A percentile compares a stretch with the other conserved stretches of the same genome.
Conservation (phyloP, 2,888 invertebrate genomes). For the Dendrolimus houi region DNA sequence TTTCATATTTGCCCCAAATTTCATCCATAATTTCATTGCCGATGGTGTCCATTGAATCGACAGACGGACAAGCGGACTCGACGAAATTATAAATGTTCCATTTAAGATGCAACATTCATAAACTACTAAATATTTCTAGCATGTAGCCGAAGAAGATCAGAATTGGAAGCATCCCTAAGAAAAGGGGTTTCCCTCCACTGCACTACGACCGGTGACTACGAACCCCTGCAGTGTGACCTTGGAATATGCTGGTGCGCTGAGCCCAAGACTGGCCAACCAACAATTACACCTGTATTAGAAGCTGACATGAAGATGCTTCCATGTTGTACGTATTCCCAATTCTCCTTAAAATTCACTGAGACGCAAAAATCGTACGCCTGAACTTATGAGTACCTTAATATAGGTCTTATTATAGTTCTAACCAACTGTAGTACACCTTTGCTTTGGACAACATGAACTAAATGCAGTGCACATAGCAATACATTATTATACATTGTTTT, state of each 20-base stretch:
- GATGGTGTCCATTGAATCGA: no score
- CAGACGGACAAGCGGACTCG: no score
- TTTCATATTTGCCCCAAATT: no score
- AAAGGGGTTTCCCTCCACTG: constrained; percentile 79
- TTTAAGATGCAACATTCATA: no score
- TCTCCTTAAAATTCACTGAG: no score
- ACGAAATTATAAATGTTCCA: no score
- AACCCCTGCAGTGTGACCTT: constrained; percentile 80
- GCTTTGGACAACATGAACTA: neutral
- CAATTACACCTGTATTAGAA: constrained; percentile 72
- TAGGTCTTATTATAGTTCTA: no score
- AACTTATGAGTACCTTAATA: no score
- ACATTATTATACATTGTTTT: neutral
- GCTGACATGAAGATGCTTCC: constrained; percentile 76
- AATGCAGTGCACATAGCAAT: neutral
- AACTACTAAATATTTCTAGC: constrained; percentile 40
- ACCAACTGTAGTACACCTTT: no score
- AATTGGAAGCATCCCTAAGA: constrained; percentile 61
- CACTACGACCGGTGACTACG: constrained; percentile 79
- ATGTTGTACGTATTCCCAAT: constrained; percentile 75
- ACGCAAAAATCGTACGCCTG: no score
- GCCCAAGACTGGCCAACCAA: constrained; percentile 75
- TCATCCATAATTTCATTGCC: no score
- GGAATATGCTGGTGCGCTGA: constrained; percentile 83
- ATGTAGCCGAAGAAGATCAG: constrained; percentile 77